Evolutionary conservation across 2,797 vertebrate genomes (phyloP), one percentile per base, ranked within the genome.

Genomic region (Neosalanx taihuensis): DNA sequence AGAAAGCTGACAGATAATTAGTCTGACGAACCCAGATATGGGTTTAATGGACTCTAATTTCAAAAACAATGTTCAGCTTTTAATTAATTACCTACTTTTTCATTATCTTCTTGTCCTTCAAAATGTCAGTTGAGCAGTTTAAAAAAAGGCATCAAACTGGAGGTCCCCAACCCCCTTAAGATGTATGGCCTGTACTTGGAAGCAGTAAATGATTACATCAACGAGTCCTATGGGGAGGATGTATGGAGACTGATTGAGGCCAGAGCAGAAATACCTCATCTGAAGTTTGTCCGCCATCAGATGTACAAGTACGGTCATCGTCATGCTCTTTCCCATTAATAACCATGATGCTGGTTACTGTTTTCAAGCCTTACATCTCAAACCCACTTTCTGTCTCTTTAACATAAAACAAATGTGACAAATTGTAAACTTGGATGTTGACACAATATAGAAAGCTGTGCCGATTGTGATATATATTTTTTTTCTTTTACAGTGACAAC

Each of bases 131-230:
- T 58, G 20, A 58, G 20, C 18, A 58, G 20, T 57, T 57, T 58
- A 23, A 58, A n/a, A 56, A 49, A 41, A 20, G 80, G 64, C 69
- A 76, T 67, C 79, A 72, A 13, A 68, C 70, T 79, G 84, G 85
- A 87, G 83, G 84, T 84, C 73, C 71, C 77, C 67, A 78, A 72
- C 81, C 88, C 86, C 69, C 86, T 89, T 61, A 93, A 90, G 85
- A 93, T 92, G 92, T 92, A 92, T 75, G 91, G 92, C 74, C 87
- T 94, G 84, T 92, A 94, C 64, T 66, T 93, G 77, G 92, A 94
- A 87, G 92, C 91, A 12, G 92, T 91, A 53, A 94, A 91, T 63
- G 89, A 92, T 76, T 93, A 93, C 82, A 93, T 93, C 35, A 93
- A 92, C 6, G 92, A 94, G 71, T 92, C 92, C 35, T 93, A 92